phyloP scores from a whole-genome alignment of 2,888 invertebrate species.

The Lithosia quadra region DNA sequence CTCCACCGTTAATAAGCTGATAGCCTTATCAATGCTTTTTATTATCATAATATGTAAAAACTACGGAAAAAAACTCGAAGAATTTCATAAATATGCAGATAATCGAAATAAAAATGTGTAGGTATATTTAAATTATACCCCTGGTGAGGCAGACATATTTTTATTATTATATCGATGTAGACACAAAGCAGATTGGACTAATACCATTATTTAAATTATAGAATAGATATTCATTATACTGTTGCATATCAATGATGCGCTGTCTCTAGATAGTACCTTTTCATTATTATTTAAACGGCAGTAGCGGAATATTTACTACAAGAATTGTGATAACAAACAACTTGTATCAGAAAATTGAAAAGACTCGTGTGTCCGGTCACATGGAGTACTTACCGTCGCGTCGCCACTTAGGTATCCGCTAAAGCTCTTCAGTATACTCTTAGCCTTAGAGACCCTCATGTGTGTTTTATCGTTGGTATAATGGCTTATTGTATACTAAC shows the following conservation, averaged over 20 bases:
- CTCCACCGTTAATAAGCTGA: background rate
- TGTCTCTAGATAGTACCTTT: background rate
- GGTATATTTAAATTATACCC: background rate
- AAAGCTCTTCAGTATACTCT: background rate
- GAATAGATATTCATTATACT: background rate
- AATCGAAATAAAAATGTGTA: background rate
- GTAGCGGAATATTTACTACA: background rate
- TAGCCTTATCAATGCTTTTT: background rate
- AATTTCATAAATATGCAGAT: conserved; percentile 1
- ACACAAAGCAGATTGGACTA: conserved; percentile 4
- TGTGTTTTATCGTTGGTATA: too few relatives aligned
- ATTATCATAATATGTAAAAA: background rate
- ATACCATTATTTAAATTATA: conserved; percentile 4
- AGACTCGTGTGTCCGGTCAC: too few relatives aligned
- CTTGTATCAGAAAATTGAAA: background rate
- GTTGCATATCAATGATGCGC: background rate
- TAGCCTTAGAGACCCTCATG: too few relatives aligned
- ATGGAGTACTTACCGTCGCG: too few relatives aligned
- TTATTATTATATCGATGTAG: background rate
- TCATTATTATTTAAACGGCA: background rate
- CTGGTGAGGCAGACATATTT: background rate
- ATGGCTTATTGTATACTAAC: too few relatives aligned
- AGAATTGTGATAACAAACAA: background rate
- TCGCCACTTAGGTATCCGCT: too few relatives aligned
- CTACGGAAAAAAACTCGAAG: conserved; percentile 5